Evolutionary conservation across 2,888 invertebrate genomes (phyloP), one percentile per base, ranked within the genome.

Genomic region (Thymelicus sylvestris): DNA sequence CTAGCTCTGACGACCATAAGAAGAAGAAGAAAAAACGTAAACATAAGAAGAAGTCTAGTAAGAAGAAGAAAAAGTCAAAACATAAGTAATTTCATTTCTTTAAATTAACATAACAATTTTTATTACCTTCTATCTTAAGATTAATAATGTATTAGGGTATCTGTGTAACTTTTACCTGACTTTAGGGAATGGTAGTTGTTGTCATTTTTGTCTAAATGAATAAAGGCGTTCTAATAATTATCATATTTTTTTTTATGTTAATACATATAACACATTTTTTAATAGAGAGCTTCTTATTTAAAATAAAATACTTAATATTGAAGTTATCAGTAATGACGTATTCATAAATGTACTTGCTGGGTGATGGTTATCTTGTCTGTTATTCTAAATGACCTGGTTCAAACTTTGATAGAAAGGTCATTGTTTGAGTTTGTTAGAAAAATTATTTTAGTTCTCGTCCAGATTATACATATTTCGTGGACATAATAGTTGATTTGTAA

Each of bases 61-160:
- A 96, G 83, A 97, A 96, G 85, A 96, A 96, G 90, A 97, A 96
- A 86, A 96, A 96, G 86, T 94, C 95, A 74, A 93, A 93, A 80
- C 92, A 93, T 85, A 93, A 93, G 86, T 92, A 87, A 84, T 72
- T 74, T 57, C 52, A 47, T 72, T 65, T 50, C 39, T 13, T 66
- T 66, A 7, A 69, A 50, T 50, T 62, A 59, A 66, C 50, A 50
- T 68, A 55, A 52, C 57, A 59, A 39, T 74, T 71, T 67, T 71
- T 59, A 41, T 71, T 73, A 71, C 72, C 70, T 73, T 65, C 67
- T 73, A 74, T 73, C 67, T 72, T 73, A 67, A 72, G 73, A 67
- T 72, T 73, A 64, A 66, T 52, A 44, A 64, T 72, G 62, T 67
- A 39, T 72, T 75, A 73, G 74, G 75, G 75, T 78, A 75, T 76